phyloP scores from a whole-genome alignment of 2,113 vertebrate genomes.

The Petrocephalus microphthalmus region DNA sequence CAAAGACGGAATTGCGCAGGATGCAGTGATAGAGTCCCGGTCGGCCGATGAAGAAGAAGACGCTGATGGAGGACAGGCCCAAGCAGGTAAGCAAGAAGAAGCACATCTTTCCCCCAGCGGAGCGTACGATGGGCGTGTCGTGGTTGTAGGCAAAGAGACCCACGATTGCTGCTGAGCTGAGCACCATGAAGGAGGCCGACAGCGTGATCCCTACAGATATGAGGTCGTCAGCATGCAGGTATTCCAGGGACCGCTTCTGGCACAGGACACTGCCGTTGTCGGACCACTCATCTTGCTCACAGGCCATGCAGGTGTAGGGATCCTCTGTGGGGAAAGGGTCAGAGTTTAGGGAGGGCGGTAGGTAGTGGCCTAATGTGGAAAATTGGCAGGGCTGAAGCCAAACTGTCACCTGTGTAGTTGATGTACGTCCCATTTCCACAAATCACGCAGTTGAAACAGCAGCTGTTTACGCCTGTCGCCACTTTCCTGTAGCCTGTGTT shows the following conservation, averaged over 20 bases:
- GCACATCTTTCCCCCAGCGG: constrained; percentile 71
- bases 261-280: constrained; percentile 57
- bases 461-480: constrained; percentile 43
- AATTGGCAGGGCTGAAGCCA: background rate
- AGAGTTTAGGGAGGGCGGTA: background rate
- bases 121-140: constrained; percentile 72
- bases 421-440: constrained; percentile 64
- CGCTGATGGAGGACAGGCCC: constrained; percentile 51
- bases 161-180: constrained; percentile 41
- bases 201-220: constrained; percentile 53
- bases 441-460: constrained; percentile 67
- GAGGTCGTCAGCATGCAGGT: constrained; percentile 53
- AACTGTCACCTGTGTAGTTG: constrained; percentile 58
- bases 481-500: constrained; percentile 24
- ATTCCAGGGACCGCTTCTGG: constrained; percentile 50
- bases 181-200: constrained; percentile 36
- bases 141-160: constrained; percentile 60
- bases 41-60: constrained; percentile 66
- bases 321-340: constrained; percentile 48
- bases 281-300: constrained; percentile 65
- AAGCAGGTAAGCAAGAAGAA: constrained; percentile 74
- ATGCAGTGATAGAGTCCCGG: constrained; percentile 54
- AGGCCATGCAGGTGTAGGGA: constrained; percentile 57
- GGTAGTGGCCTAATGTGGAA: background rate
- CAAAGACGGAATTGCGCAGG: constrained; percentile 53